A percentile compares a stretch with the other conserved stretches of the same genome.
These are phyloP conservation scores for Phyllotreta cruciferae DNA, from an alignment of 2,888 invertebrate species.

Conservation along the genomic window DNA sequence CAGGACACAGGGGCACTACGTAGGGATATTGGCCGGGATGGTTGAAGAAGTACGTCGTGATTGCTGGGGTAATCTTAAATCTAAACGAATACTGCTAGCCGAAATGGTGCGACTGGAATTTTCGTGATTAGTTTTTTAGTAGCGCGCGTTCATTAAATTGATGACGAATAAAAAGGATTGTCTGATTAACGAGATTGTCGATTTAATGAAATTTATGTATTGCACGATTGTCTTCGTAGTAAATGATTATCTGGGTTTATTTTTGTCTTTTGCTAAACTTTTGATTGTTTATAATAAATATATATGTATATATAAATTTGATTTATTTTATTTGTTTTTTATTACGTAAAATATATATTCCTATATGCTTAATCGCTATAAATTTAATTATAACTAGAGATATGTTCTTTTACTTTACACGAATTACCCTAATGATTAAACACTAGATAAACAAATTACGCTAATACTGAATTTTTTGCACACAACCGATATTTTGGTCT, in stretches of 20 bases:
- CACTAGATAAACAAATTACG: slow-evolving; percentile 31
- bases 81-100: slow-evolving; percentile 23
- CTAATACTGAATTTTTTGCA: slow-evolving; percentile 42
- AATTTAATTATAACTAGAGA: slow-evolving; percentile 47
- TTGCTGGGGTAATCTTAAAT: slow-evolving; percentile 44
- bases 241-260: slow-evolving; percentile 38
- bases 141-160: slow-evolving; percentile 18
- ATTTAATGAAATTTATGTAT: slow-evolving; percentile 54
- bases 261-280: slow-evolving; percentile 33
- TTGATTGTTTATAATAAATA: slow-evolving; percentile 34
- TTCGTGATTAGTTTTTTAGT: slow-evolving; percentile 10
- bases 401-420: slow-evolving; percentile 49
- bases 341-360: slow-evolving; percentile 50
- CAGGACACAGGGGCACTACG: slow-evolving; percentile 61
- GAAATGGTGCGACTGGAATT: slow-evolving; percentile 10
- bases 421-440: slow-evolving; percentile 41
- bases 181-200: slow-evolving; percentile 37
- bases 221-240: slow-evolving; percentile 56
- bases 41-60: slow-evolving; percentile 62
- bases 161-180: slow-evolving; percentile 41
- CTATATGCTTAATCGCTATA: slow-evolving; percentile 36
- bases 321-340: slow-evolving; percentile 32
- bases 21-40: slow-evolving; percentile 61
- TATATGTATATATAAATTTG: slow-evolving; percentile 32
- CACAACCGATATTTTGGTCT: slow-evolving; percentile 42